Evolutionary conservation across 2,797 vertebrate species (phyloP).

Genomic region (Naso thynnoides): DNA sequence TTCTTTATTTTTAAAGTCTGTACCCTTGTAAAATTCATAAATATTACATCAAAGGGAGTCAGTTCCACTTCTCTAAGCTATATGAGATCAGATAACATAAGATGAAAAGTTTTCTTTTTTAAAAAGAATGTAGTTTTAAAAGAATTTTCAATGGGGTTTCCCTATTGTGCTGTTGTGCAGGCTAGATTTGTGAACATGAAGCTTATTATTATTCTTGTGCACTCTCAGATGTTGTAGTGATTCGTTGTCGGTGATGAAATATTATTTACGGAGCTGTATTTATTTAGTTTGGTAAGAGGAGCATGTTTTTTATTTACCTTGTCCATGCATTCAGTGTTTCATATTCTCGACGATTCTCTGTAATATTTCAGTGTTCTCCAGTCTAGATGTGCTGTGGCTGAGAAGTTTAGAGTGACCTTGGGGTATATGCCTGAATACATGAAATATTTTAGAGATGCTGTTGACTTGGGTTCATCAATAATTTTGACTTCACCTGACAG

Average conservation of each 20-base stretch:
- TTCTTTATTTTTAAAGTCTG: background rate
- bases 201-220: too few relatives aligned
- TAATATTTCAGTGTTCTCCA: background rate
- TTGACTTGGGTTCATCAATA: constrained; percentile 49
- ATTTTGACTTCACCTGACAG: constrained; percentile 20
- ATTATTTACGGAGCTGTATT: background rate
- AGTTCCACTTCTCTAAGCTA: too few relatives aligned
- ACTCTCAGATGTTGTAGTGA: constrained; percentile 35
- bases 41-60: background rate
- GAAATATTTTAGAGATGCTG: constrained; percentile 31
- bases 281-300: background rate
- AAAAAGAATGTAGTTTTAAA: constrained; percentile 16
- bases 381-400: background rate
- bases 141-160: background rate
- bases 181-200: constrained; percentile 7
- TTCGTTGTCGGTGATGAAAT: constrained; percentile 7
- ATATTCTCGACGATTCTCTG: background rate
- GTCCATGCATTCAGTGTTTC: background rate
- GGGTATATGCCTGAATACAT: constrained; percentile 28
- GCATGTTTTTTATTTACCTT: background rate
- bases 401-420: constrained; percentile 43
- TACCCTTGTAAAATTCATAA: background rate
- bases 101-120: background rate
- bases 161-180: constrained; percentile 13
- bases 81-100: too few relatives aligned